Conservation (phyloP, 2,888 invertebrate genomes). For the Caradrina clavipalpis region DNA sequence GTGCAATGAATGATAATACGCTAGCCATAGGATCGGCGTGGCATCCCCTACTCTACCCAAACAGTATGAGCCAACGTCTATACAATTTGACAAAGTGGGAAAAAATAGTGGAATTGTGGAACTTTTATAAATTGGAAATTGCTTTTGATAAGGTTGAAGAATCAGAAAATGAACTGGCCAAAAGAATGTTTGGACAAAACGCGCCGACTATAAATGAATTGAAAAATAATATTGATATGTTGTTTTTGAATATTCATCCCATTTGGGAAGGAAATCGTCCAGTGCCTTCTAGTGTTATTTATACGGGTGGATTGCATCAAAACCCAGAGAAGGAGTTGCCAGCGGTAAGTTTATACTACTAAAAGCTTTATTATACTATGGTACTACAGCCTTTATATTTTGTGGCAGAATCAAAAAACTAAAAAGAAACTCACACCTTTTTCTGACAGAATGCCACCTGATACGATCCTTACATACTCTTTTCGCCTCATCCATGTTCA, state of each 20-base stretch:
- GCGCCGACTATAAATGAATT: conserved; percentile 64
- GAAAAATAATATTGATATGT: conserved; percentile 72
- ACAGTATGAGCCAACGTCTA: conserved; percentile 46
- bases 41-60: conserved; percentile 70
- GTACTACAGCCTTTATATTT: no score
- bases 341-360: conserved; percentile 66
- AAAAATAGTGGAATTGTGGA: conserved; percentile 65
- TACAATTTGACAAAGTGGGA: conserved; percentile 70
- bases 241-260: conserved; percentile 81
- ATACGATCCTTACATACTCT: no score
- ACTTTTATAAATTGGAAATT: conserved; percentile 62
- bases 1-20: conserved; percentile 43
- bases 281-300: conserved; percentile 78
- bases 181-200: conserved; percentile 63
- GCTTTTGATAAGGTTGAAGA: conserved; percentile 36
- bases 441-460: no score
- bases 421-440: no score
- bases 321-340: conserved; percentile 77
- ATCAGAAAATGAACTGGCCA: conserved; percentile 54
- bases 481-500: no score
- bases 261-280: conserved; percentile 77
- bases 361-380: no score
- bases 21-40: conserved; percentile 62
- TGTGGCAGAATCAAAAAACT: no score
- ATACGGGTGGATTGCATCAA: conserved; percentile 82